Percentiles rank a stretch among this genome's conserved stretches.
phyloP scores from a whole-genome alignment of 2,797 vertebrate species.

The Simalia tracyae region DNA sequence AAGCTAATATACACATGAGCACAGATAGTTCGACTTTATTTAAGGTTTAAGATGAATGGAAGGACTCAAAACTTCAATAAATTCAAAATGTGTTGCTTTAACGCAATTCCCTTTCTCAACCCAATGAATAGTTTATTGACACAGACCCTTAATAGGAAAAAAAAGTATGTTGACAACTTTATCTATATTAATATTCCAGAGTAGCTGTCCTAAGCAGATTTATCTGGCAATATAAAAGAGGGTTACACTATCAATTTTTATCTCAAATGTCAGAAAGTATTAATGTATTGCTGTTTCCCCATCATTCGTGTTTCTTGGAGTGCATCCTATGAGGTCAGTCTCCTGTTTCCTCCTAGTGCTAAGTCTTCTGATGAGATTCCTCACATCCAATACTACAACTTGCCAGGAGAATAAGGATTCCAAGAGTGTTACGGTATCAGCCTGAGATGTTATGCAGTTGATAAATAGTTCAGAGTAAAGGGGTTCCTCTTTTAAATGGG shows the following conservation, averaged over 20 bases:
- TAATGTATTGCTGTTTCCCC: background rate
- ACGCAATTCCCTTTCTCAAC: background rate
- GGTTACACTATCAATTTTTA: background rate
- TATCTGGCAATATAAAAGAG: background rate
- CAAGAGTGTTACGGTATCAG: background rate
- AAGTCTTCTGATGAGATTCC: background rate
- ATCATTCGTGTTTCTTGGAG: background rate
- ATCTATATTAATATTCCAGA: background rate
- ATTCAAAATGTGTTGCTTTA: background rate
- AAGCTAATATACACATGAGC: background rate
- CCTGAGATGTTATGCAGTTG: background rate
- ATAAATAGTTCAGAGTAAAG: background rate
- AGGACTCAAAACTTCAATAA: background rate
- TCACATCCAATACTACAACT: background rate
- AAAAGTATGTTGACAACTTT: background rate
- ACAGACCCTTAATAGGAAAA: background rate
- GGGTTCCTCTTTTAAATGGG: background rate
- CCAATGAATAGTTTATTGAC: background rate
- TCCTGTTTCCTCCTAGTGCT: background rate
- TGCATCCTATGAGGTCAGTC: background rate
- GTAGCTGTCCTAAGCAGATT: background rate
- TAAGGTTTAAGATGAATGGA: conserved; percentile 7
- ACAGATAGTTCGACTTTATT: background rate
- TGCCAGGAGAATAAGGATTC: background rate
- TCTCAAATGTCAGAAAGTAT: background rate